Evolutionary conservation across 2,113 vertebrate species (phyloP).

Genomic region (Periophthalmus modestus): DNA sequence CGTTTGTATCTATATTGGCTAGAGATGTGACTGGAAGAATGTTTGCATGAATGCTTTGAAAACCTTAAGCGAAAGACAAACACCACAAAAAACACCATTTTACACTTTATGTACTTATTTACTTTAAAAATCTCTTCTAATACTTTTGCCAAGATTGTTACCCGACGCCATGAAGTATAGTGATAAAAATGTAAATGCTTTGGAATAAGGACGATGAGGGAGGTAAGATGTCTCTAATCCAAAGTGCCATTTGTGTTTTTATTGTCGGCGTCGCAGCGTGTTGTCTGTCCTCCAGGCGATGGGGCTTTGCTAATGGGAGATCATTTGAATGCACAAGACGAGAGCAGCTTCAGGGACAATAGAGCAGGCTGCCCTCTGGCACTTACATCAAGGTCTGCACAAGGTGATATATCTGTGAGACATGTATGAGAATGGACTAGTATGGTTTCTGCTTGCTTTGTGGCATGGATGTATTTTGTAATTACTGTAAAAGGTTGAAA

Average conservation of each 20-base stretch:
- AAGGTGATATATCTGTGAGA: neutral
- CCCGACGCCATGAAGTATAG: conserved; percentile 18
- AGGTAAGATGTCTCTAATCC: conserved; percentile 1
- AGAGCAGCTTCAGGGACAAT: conserved; percentile 34
- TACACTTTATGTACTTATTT: neutral
- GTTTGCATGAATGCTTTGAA: no score
- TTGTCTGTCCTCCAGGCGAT: conserved; percentile 20
- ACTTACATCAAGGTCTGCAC: conserved; percentile 45
- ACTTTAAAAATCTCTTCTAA: neutral
- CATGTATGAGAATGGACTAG: neutral
- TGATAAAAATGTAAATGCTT: conserved; percentile 20
- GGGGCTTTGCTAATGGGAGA: conserved; percentile 35
- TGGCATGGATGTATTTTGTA: neutral
- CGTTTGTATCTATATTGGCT: no score
- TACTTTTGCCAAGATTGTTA: neutral
- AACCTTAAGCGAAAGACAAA: neutral
- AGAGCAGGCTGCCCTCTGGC: conserved; percentile 36
- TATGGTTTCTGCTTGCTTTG: neutral
- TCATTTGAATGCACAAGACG: conserved; percentile 60
- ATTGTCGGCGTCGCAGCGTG: conserved; percentile 18
- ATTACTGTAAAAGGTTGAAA: no score
- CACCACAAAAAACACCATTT: neutral
- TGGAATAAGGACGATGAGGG: neutral
- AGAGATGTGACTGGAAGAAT: no score
- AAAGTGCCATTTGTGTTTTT: conserved; percentile 20